Conservation (phyloP, 1,140 invertebrate species). For the Hylaeus volcanicus region DNA sequence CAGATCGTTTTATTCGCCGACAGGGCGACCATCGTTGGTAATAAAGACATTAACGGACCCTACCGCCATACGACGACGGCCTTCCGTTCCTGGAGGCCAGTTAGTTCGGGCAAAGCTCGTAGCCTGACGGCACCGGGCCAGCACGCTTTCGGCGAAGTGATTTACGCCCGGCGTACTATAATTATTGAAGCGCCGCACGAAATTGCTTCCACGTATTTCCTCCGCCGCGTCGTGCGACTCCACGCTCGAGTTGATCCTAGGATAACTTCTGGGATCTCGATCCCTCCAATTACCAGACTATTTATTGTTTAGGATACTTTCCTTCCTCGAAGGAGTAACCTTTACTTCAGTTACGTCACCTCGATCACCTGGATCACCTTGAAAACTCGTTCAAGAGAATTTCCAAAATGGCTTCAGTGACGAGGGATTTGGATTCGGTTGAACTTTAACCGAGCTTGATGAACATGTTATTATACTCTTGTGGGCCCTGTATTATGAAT, state of each 20-base stretch:
- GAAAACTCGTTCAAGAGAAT: too few species aligned
- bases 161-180: slow-evolving; percentile 66
- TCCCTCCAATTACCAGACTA: too few species aligned
- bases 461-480: too few species aligned
- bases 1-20: slow-evolving; percentile 40
- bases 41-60: slow-evolving; percentile 69
- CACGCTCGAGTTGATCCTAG: not conserved
- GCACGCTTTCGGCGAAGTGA: slow-evolving; percentile 69
- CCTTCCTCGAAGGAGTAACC: too few species aligned
- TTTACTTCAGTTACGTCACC: too few species aligned
- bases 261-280: too few species aligned
- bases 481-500: too few species aligned
- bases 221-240: not conserved
- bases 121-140: slow-evolving; percentile 22
- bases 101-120: slow-evolving; percentile 56
- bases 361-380: too few species aligned
- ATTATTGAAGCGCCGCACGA: slow-evolving; percentile 67
- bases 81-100: slow-evolving; percentile 65
- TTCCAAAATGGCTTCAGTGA: too few species aligned
- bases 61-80: slow-evolving; percentile 58
- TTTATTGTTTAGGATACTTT: too few species aligned
- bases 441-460: too few species aligned
- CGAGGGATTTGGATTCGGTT: too few species aligned
- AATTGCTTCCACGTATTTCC: slow-evolving; percentile 60
- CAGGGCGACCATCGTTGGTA: slow-evolving; percentile 48